Evolutionary conservation across 2,888 invertebrate species (phyloP).

Genomic region (Tenthredo scrophulariae): DNA sequence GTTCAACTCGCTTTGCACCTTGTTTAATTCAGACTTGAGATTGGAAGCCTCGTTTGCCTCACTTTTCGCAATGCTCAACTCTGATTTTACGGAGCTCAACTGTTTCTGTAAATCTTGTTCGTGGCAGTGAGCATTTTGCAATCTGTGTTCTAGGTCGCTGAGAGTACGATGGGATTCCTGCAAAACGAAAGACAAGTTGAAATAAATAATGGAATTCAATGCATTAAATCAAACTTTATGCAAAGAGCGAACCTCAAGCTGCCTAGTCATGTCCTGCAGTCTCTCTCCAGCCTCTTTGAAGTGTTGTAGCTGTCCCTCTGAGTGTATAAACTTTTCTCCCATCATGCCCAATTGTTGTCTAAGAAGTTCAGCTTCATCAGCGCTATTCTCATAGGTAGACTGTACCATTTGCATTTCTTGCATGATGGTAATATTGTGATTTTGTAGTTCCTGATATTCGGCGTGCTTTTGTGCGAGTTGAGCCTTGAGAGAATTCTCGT

Average conservation of each 20-base stretch:
- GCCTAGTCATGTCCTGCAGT: conserved; percentile 80
- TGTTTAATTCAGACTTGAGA: conserved; percentile 78
- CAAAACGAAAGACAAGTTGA: neutral
- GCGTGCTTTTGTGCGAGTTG: conserved; percentile 79
- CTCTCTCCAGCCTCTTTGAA: conserved; percentile 80
- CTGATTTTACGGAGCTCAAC: conserved; percentile 74
- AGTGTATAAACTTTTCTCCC: conserved; percentile 73
- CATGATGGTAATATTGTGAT: conserved; percentile 67
- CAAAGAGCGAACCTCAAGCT: conserved; percentile 78
- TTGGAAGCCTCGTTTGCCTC: conserved; percentile 70
- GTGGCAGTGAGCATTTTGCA: conserved; percentile 79
- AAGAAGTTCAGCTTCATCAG: conserved; percentile 71
- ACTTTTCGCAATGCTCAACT: conserved; percentile 73
- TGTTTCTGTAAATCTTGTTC: conserved; percentile 81
- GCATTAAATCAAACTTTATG: neutral
- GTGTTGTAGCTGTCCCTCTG: conserved; percentile 73
- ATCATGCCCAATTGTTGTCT: conserved; percentile 71
- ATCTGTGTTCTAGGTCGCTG: conserved; percentile 80
- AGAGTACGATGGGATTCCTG: conserved; percentile 81
- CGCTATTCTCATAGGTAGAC: conserved; percentile 72
- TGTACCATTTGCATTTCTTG: conserved; percentile 69
- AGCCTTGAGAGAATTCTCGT: conserved; percentile 73
- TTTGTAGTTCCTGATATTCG: conserved; percentile 78
- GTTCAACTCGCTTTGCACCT: conserved; percentile 68
- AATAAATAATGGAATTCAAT: neutral